These are phyloP conservation scores for Heterocephalus glaber DNA, from an alignment of 2,113 vertebrate species.

Conservation along the genomic window DNA sequence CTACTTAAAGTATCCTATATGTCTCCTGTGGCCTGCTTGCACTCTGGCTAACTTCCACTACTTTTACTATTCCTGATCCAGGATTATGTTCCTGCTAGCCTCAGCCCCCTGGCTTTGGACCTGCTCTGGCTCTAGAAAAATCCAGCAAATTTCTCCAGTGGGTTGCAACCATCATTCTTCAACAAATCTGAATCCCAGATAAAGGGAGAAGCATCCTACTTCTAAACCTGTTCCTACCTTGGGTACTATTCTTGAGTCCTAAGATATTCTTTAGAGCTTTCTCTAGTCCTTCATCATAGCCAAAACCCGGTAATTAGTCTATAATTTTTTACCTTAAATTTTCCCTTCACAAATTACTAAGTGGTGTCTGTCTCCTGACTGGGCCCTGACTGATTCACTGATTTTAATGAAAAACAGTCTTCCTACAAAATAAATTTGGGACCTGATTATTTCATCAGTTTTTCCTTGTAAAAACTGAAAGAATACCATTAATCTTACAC, in stretches of 20 bases:
- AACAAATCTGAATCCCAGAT: not conserved
- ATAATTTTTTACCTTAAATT: not conserved
- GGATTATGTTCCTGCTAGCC: not conserved
- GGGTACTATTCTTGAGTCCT: not conserved
- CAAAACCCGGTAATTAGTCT: not conserved
- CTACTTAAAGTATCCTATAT: not conserved
- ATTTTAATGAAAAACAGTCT: not conserved
- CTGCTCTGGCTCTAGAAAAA: not conserved
- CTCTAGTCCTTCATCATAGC: not conserved
- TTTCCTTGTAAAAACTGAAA: slow-evolving; percentile 6
- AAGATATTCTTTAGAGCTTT: not conserved
- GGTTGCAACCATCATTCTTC: not conserved
- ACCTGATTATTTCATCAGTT: not conserved
- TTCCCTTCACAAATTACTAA: not conserved
- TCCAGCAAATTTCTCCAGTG: not conserved
- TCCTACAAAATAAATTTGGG: slow-evolving; percentile 20
- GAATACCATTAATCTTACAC: not conserved
- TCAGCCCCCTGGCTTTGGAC: not conserved
- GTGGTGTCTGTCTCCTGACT: not conserved
- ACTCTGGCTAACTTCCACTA: not conserved
- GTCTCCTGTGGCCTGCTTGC: not conserved
- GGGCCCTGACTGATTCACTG: not conserved
- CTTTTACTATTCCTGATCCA: not conserved
- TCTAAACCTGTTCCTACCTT: not conserved
- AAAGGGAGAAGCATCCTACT: not conserved